Evolutionary conservation across 2,113 vertebrate species (phyloP).

Genomic region (Sorex araneus): DNA sequence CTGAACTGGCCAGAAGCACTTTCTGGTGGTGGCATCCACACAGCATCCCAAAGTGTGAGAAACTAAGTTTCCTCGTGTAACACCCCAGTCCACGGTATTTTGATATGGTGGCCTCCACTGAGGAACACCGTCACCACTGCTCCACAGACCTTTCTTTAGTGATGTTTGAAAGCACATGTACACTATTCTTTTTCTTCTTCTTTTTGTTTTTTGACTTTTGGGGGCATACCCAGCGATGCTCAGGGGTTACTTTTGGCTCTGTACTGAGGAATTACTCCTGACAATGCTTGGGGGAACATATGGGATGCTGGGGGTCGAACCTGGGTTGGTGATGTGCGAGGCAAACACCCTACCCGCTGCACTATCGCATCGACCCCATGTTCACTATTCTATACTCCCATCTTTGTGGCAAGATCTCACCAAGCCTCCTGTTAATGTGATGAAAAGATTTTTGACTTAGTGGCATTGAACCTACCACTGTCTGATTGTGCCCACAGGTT

Average conservation of each 20-base stretch:
- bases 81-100: not conserved
- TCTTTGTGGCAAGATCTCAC: too few relatives aligned
- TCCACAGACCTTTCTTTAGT: not conserved
- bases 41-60: not conserved
- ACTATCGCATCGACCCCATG: too few relatives aligned
- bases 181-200: not conserved
- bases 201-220: not conserved
- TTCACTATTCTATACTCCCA: too few relatives aligned
- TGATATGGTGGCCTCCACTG: not conserved
- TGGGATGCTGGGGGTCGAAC: too few relatives aligned
- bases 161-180: conserved; percentile 40
- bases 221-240: too few relatives aligned
- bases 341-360: too few relatives aligned
- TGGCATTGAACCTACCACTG: not conserved
- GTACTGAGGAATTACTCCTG: too few relatives aligned
- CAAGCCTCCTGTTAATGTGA: too few relatives aligned
- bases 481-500: conserved; percentile 3
- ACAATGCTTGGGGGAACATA: too few relatives aligned
- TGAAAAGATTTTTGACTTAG: not conserved
- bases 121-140: not conserved
- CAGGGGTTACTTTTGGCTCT: too few relatives aligned
- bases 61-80: conserved; percentile 38
- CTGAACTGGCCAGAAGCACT: not conserved
- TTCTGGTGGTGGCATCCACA: too few relatives aligned
- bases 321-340: too few relatives aligned